A percentile compares a stretch with the other conserved stretches of the same genome.
phyloP scores from a whole-genome alignment of 2,797 vertebrate genomes.

The Gallinago stenura region DNA sequence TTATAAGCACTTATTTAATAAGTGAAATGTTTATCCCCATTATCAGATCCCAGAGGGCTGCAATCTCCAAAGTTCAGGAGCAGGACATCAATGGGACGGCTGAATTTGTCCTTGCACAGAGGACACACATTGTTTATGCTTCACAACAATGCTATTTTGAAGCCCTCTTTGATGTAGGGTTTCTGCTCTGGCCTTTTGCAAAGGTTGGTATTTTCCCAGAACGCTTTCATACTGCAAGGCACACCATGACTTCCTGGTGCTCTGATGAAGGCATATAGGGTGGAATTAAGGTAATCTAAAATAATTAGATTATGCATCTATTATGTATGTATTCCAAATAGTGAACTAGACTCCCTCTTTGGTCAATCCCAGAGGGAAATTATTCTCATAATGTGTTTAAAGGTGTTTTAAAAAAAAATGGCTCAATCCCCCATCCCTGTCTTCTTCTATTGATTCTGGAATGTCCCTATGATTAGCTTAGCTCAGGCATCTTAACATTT shows the following conservation, averaged over 20 bases:
- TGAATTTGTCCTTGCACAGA: not conserved
- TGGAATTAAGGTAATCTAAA: not conserved
- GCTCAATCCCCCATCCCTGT: not conserved
- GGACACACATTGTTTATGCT: not conserved
- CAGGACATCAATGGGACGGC: not conserved
- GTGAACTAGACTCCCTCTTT: not conserved
- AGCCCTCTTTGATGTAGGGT: not conserved
- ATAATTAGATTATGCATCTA: not conserved
- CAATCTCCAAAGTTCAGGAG: not conserved
- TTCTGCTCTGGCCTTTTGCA: not conserved
- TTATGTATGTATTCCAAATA: not conserved
- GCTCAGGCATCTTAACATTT: not conserved
- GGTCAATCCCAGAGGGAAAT: not conserved
- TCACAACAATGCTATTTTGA: not conserved
- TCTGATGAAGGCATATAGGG: not conserved
- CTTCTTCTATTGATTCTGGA: not conserved
- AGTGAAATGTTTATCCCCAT: not conserved
- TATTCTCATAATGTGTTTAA: not conserved
- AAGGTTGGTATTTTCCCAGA: slow-evolving; percentile 25
- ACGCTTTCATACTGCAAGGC: not conserved
- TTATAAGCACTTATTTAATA: not conserved
- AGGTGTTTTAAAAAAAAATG: not conserved
- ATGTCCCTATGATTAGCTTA: not conserved
- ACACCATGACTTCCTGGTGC: accelerated
- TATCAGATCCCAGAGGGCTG: not conserved